Evolutionary conservation across 1,140 invertebrate species (phyloP), one percentile per base, ranked within the genome.

Genomic region (Leptinotarsa defecta): DNA sequence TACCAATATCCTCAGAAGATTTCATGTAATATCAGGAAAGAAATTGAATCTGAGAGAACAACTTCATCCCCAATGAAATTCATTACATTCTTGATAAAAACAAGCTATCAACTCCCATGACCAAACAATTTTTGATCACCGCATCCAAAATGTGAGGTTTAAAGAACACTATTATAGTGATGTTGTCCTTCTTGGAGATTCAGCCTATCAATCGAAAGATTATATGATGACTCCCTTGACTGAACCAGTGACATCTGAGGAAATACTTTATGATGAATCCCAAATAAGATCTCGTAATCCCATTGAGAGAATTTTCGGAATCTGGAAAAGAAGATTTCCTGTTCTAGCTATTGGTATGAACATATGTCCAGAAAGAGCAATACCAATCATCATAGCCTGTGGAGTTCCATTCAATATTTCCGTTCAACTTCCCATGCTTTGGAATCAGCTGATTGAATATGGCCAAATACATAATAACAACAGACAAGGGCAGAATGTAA

Each of bases 301-400:
- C 20, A 20, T 65, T 65, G 19, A 65, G 20, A 4, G 63, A 27
- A 15, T 13, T 15, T 65, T 22, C 20, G 63, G 15, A 20, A 20
- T 65, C 13, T 65, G 24, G 63, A 65, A 65, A 27, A 20, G 63
- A 19, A 13, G 63, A 13, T 65, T 65, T 20, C 63, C 63, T 27
- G 13, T 65, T 61, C 4, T 17, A 20, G 49, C 48, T 48, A 24
- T 52, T 49, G 48, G 19, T 15, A 17, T 65, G 48, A 27, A 13
- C 22, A 34, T 65, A 24, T 61, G 61, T 69, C 34, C 49, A 74
- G 69, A 67, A 70, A 57, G n/a, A n/a, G n/a, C 49, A 57, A 15
- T 57, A 15, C 49, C 49, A 15, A 57, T 57, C 49, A 57, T 74
- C 49, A 68, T 68, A 27, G 48, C 43, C 52, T 68, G 15, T 24